Percentiles rank a stretch among this genome's conserved stretches.
These are phyloP conservation scores for Drosophila tristis DNA, from an alignment of 1,140 invertebrate genomes.

Conservation along the genomic window DNA sequence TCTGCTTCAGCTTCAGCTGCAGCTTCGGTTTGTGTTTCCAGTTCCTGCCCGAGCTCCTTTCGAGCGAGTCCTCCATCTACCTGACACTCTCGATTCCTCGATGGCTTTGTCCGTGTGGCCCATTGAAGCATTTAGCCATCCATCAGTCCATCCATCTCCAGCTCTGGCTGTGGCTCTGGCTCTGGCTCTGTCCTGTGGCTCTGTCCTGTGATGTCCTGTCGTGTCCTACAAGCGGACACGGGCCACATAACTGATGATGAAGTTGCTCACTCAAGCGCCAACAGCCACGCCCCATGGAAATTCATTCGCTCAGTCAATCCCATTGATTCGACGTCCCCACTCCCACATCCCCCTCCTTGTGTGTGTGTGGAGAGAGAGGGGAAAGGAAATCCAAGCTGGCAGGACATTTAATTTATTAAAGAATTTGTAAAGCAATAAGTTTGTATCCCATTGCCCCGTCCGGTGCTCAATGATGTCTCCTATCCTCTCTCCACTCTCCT, in stretches of 20 bases:
- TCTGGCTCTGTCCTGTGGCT: not conserved
- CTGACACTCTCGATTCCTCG: slow-evolving; percentile 49
- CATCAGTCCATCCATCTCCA: slow-evolving; percentile 31
- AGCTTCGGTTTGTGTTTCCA: no score
- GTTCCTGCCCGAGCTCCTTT: no score
- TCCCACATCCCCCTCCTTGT: slow-evolving; percentile 1
- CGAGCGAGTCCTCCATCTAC: slow-evolving; percentile 11
- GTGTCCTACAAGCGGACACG: slow-evolving; percentile 20
- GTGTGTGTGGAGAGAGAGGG: no score
- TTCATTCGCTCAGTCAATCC: slow-evolving; percentile 16
- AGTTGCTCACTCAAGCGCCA: slow-evolving; percentile 61
- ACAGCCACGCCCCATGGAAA: slow-evolving; percentile 17
- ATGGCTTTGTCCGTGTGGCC: slow-evolving; percentile 25
- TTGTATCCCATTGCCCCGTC: slow-evolving; percentile 48
- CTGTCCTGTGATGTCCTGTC: slow-evolving; percentile 7
- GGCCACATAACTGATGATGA: slow-evolving; percentile 62
- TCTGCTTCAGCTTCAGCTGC: no score
- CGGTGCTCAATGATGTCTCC: no score
- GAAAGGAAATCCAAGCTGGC: slow-evolving; percentile 27
- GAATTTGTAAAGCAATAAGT: slow-evolving; percentile 82
- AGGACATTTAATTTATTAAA: slow-evolving; percentile 81
- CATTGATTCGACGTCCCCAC: slow-evolving; percentile 55
- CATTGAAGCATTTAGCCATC: slow-evolving; percentile 52
- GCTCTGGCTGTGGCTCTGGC: not conserved
- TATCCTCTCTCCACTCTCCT: slow-evolving; percentile 1